Conservation (phyloP, 2,888 invertebrate genomes). For the Ophion slaviceki region DNA sequence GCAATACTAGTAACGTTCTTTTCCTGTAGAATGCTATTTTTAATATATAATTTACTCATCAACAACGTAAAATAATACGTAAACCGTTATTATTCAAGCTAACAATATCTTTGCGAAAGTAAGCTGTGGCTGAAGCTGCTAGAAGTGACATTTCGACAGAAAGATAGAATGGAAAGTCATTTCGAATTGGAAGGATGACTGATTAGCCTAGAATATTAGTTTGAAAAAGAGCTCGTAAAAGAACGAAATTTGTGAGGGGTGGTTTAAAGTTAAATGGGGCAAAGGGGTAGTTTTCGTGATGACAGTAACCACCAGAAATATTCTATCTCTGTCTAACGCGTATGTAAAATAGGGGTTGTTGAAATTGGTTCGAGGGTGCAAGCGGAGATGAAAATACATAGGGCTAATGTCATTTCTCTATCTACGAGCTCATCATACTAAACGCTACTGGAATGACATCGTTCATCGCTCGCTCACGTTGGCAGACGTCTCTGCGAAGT, state of each 20-base stretch:
- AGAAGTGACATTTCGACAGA: not conserved
- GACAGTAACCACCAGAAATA: slow-evolving; percentile 20
- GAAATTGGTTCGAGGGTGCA: slow-evolving; percentile 33
- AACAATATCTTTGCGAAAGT: not conserved
- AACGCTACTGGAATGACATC: slow-evolving; percentile 33
- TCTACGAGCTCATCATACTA: slow-evolving; percentile 36
- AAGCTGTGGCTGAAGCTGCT: not conserved
- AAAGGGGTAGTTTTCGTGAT: slow-evolving; percentile 22
- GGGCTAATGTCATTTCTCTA: slow-evolving; percentile 38
- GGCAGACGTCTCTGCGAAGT: slow-evolving; percentile 46
- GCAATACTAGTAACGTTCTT: too few relatives aligned
- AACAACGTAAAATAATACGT: not conserved
- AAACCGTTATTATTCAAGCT: not conserved
- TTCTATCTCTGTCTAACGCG: slow-evolving; percentile 25
- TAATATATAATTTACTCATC: not conserved
- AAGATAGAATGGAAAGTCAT: not conserved
- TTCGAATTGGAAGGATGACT: not conserved
- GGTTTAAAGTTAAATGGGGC: slow-evolving; percentile 2
- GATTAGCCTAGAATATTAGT: not conserved
- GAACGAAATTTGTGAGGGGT: slow-evolving; percentile 12
- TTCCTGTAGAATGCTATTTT: too few relatives aligned
- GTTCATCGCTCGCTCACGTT: slow-evolving; percentile 48
- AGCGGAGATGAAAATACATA: slow-evolving; percentile 19
- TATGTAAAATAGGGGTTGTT: slow-evolving; percentile 17
- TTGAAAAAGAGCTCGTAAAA: slow-evolving; percentile 1